Evolutionary conservation across 30 jellyfish, hydroid and myxozoan species (phyloP).

Genomic region (Aurelia aurita): DNA sequence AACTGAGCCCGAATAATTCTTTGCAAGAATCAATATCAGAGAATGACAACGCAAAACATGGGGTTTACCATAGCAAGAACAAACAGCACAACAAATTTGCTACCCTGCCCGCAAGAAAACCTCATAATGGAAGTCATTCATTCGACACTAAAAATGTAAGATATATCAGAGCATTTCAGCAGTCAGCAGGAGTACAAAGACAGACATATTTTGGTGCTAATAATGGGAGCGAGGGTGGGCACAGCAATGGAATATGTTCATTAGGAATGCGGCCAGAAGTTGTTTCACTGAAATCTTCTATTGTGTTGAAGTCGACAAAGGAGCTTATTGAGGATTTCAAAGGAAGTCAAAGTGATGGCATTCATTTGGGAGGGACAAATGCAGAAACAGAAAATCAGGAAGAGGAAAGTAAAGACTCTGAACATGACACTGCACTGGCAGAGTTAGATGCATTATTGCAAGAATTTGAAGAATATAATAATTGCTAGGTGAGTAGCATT

Average conservation of each 20-base stretch:
- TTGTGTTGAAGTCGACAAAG: slow-evolving; percentile 40
- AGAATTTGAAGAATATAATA: slow-evolving; percentile 28
- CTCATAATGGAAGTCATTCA: background rate
- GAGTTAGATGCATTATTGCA: slow-evolving; percentile 53
- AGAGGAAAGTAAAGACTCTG: background rate
- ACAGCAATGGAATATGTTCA: background rate
- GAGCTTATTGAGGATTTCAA: slow-evolving; percentile 41
- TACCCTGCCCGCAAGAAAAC: too few species aligned
- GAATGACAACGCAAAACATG: too few species aligned
- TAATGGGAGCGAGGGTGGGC: background rate
- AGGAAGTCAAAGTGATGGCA: background rate
- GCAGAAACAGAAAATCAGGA: background rate
- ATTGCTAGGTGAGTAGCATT: too few species aligned
- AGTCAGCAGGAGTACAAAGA: background rate
- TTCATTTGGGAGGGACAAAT: background rate
- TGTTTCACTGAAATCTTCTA: slow-evolving; percentile 13
- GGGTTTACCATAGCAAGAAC: too few species aligned
- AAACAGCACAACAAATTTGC: too few species aligned
- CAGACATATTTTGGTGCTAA: background rate
- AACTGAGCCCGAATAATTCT: background rate
- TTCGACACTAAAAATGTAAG: background rate
- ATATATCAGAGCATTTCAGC: background rate
- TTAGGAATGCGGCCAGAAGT: slow-evolving; percentile 12
- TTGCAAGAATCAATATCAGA: too few species aligned
- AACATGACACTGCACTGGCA: slow-evolving; percentile 17